Evolutionary conservation across 2,888 invertebrate species (phyloP), one percentile per base, ranked within the genome.

Genomic region (Ceramica pisi): DNA sequence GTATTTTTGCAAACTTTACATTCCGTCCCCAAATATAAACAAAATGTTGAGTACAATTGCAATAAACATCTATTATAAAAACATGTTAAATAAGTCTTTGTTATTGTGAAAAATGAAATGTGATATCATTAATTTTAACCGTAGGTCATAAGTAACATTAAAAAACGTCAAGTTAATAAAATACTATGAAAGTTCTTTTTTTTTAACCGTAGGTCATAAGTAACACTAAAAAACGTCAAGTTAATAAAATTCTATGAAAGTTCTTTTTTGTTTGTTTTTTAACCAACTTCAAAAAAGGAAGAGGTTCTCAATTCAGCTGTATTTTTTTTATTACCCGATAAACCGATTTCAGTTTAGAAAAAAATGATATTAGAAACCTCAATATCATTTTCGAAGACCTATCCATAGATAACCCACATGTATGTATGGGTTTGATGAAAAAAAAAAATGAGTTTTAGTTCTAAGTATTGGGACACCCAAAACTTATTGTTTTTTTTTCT

Each of bases 71-170:
- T 57, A 48, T 66, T 57, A 68, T 65, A 61, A 56, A 21, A 16
- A 41, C n/a, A 44, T 21, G 8, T 75, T 53, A 68, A 60, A 48
- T 76, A 65, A 44, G n/a, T 57, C 14, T 67, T 63, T 66, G 41
- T 76, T 69, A 67, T 64, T 65, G 71, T 79, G 61, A 78, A 81
- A 73, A 80, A 78, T 60, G 77, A 85, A 86, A 85, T 87, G 87
- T 87, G 87, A 86, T 86, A 86, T 76, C 35, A 56, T 71, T 85
- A 85, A 64, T 80, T 78, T 72, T 83, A 80, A 82, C 74, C 78
- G 46, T 85, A 82, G 63, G 56, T 70, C 59, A 6, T 86, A 86
- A 79, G 74, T 71, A 35, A 65, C 31, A 50, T 46, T 77, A 69
- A 74, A 71, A 55, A 59, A 19, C 26, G 16, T 71, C 12, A 53